These are phyloP conservation scores for Xiphorhynchus elegans DNA, from an alignment of 2,113 vertebrate species.

Conservation along the genomic window DNA sequence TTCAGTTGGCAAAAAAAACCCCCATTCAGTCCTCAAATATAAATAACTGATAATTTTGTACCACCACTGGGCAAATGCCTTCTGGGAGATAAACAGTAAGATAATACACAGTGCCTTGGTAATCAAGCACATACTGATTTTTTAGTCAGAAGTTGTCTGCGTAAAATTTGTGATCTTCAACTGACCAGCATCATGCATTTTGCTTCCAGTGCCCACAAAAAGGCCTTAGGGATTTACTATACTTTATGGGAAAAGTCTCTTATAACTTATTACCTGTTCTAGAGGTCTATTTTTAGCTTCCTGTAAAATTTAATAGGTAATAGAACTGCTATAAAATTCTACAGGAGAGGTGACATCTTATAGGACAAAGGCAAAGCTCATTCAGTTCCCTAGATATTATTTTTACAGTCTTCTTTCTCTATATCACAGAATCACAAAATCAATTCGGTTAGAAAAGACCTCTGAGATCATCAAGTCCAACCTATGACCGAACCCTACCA, in stretches of 20 bases:
- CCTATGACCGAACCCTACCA: rapidly evolving
- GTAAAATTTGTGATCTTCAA: neutral
- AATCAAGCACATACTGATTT: neutral
- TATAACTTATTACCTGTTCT: neutral
- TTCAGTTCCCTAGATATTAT: neutral
- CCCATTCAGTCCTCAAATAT: neutral
- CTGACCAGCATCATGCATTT: neutral
- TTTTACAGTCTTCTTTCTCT: neutral
- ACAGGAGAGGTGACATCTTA: neutral
- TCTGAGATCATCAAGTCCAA: neutral
- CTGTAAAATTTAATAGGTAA: neutral
- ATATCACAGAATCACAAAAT: neutral
- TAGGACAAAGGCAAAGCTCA: neutral
- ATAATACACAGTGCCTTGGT: neutral
- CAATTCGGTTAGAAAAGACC: neutral
- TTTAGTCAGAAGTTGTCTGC: neutral
- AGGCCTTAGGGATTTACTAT: neutral
- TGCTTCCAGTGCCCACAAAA: neutral
- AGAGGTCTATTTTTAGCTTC: neutral
- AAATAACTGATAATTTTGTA: neutral
- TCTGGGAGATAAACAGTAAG: neutral
- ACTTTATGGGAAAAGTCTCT: neutral
- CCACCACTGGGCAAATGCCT: neutral
- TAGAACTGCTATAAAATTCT: neutral
- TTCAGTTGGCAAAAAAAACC: neutral